phyloP scores from a whole-genome alignment of 2,797 vertebrate species.

The Ciconia nigra region DNA sequence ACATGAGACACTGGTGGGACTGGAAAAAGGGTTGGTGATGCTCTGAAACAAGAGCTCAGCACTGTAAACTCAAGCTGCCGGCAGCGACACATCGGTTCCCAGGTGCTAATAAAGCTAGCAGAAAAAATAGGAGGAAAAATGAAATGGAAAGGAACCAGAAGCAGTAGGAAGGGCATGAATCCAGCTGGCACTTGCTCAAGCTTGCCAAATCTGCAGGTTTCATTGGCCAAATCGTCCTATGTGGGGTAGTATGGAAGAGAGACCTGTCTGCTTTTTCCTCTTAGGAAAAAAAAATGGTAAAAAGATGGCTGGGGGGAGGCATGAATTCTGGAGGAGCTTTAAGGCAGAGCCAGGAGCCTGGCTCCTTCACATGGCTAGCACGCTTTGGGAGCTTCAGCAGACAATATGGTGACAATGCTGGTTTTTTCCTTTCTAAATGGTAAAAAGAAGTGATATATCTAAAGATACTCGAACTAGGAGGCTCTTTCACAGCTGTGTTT shows the following conservation, averaged over 20 bases:
- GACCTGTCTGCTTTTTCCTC: not conserved
- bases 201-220: not conserved
- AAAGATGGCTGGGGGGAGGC: not conserved
- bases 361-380: not conserved
- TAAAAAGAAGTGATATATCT: not conserved
- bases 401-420: not conserved
- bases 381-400: not conserved
- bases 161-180: not conserved
- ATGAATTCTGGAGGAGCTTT: not conserved
- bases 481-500: conserved; percentile 3
- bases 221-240: fast-evolving
- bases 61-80: not conserved
- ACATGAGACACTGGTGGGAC: fast-evolving
- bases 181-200: not conserved
- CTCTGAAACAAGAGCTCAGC: not conserved
- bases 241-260: not conserved
- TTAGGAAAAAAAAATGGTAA: not conserved
- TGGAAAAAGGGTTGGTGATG: not conserved
- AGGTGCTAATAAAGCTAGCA: not conserved
- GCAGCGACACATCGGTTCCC: fast-evolving
- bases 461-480: not conserved
- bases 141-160: not conserved
- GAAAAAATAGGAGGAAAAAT: not conserved
- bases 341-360: not conserved
- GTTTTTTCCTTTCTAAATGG: not conserved